Evolutionary conservation across 2,888 invertebrate genomes (phyloP), one percentile per base, ranked within the genome.

Genomic region (Catocala nupta): DNA sequence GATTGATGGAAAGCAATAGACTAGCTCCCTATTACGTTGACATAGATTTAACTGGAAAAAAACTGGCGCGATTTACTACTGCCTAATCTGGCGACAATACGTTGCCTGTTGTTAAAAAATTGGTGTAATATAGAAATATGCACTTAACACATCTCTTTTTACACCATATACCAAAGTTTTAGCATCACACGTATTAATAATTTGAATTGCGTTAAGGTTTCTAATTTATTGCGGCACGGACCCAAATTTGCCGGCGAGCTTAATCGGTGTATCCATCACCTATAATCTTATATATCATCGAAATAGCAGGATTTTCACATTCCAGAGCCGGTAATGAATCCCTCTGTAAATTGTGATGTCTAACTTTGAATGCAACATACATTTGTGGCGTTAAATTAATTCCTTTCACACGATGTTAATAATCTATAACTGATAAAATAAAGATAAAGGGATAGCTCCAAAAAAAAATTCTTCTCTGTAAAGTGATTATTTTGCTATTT

Each of bases 191-290:
- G 48, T 25, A 48, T 11, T 48, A 10, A 16, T 48, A 16, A 48
- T 47, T 12, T 47, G 45, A 47, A 13, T 47, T 7, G 13, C 13
- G 45, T 16, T 13, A 47, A 47, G 45, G 45, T 48, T 48, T 48
- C 13, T 16, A 45, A 45, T 45, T 45, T 45, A 45, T 45, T 45
- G 13, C 8, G 25, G 48, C 8, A 25, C 48, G 25, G 25, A 25
- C 25, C 48, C 48, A 8, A 48, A 25, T 48, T 48, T 48, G 25
- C 10, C 48, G 13, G 48, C 16, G 7, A 25, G 13, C 48, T 10
- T 48, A 48, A 25, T 25, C 48, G 25, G 16, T 10, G 25, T 2
- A 13, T 0, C 48, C 25, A 5, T 16, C 16, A 10, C 16, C 16
- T 25, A 48, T 25, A 11, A 48, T 48, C 16, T 25, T 13, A 25